Conservation (phyloP, 2,888 invertebrate genomes). For the Euzophera pinguis region DNA sequence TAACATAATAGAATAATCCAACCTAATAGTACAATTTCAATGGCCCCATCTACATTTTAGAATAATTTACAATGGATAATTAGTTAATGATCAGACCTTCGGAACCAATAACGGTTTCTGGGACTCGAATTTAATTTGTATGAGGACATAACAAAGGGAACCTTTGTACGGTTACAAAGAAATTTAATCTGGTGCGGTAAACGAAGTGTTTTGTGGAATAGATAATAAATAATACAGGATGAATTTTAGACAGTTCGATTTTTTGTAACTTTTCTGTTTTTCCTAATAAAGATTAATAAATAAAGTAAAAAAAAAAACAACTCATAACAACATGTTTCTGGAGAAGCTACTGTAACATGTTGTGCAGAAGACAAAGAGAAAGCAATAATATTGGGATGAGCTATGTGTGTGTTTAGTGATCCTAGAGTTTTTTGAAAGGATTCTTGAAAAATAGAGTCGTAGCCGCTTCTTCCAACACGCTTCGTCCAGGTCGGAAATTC, state of each 20-base stretch:
- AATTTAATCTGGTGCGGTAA: constrained; percentile 13
- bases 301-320: no score
- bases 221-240: neutral
- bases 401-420: no score
- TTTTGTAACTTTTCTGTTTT: no score
- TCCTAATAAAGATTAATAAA: no score
- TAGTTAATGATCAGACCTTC: constrained; percentile 12
- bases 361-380: no score
- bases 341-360: no score
- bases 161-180: constrained; percentile 9
- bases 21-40: neutral
- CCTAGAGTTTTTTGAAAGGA: no score
- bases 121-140: constrained; percentile 11
- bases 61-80: constrained; percentile 4
- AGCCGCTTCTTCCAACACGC: no score
- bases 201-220: constrained; percentile 21
- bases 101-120: constrained; percentile 2
- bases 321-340: no score
- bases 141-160: constrained; percentile 2
- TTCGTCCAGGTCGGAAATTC: no score
- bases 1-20: neutral
- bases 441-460: no score
- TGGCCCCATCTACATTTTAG: neutral
- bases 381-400: no score
- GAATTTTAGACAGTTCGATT: neutral